Evolutionary conservation across 1,140 invertebrate genomes (phyloP).

Genomic region (Rhagoletis pomonella): DNA sequence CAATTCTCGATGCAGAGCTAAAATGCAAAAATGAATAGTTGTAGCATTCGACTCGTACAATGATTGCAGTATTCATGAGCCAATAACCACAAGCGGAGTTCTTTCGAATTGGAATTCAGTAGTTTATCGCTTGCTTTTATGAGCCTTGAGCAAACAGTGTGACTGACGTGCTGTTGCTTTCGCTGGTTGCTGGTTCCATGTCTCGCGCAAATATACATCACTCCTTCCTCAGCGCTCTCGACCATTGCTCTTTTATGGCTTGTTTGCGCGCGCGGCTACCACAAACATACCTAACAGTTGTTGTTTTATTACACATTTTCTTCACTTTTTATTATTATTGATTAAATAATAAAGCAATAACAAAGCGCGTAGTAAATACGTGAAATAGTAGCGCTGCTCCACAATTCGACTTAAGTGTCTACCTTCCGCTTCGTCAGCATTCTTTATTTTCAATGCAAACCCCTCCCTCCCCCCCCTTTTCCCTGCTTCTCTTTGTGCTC

Average conservation of each 20-base stretch:
- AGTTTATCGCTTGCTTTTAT: not conserved
- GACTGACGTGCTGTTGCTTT: not conserved
- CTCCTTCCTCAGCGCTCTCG: not conserved
- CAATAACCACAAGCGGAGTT: slow-evolving; percentile 18
- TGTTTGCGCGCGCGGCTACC: not conserved
- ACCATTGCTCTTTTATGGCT: slow-evolving; percentile 14
- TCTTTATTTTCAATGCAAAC: not conserved
- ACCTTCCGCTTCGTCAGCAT: not conserved
- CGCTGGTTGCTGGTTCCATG: not conserved
- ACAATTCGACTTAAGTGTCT: not conserved
- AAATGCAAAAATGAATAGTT: slow-evolving; percentile 5
- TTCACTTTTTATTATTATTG: slow-evolving; percentile 31
- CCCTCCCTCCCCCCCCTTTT: not conserved
- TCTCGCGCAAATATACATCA: not conserved
- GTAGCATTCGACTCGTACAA: not conserved
- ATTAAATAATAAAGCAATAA: slow-evolving; percentile 33
- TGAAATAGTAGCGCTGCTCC: not conserved
- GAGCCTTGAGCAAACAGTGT: not conserved
- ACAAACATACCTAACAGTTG: not conserved
- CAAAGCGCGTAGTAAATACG: not conserved
- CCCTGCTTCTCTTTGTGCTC: no score
- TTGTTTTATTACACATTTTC: not conserved
- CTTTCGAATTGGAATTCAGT: not conserved
- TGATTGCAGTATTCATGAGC: slow-evolving; percentile 30
- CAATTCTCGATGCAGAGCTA: not conserved